Percentiles rank a stretch among this genome's conserved stretches.
Evolutionary conservation across 2,113 vertebrate species (phyloP).

Genomic region (Chloropsis hardwickii): DNA sequence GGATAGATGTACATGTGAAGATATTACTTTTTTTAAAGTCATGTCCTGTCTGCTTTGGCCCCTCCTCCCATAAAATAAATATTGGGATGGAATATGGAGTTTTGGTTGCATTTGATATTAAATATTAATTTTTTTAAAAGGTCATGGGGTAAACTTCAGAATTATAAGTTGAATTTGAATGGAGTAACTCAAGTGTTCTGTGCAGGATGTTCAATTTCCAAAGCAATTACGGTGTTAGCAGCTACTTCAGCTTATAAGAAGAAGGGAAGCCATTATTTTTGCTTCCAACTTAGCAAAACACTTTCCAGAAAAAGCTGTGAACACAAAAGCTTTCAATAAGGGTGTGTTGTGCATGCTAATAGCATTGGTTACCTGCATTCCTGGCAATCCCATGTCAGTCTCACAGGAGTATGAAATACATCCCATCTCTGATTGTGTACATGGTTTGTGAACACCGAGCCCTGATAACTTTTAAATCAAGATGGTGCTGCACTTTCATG

Average conservation of each 20-base stretch:
- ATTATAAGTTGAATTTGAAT: not conserved
- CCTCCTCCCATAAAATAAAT: not conserved
- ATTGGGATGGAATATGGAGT: not conserved
- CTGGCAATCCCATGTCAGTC: not conserved
- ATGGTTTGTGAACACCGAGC: not conserved
- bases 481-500: accelerated
- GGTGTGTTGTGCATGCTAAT: not conserved
- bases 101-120: not conserved
- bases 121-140: not conserved
- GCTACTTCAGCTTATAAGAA: not conserved
- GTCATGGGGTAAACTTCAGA: accelerated
- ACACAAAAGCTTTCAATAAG: not conserved
- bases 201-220: not conserved
- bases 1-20: not conserved
- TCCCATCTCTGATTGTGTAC: not conserved
- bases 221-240: not conserved
- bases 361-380: not conserved
- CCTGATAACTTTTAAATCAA: not conserved
- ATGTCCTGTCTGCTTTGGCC: not conserved
- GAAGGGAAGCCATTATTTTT: not conserved
- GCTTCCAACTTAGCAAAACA: not conserved
- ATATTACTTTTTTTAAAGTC: not conserved
- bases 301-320: not conserved
- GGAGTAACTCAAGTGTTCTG: not conserved
- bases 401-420: not conserved